Conservation (phyloP, 2,888 invertebrate species). For the Salpingus planirostris region DNA sequence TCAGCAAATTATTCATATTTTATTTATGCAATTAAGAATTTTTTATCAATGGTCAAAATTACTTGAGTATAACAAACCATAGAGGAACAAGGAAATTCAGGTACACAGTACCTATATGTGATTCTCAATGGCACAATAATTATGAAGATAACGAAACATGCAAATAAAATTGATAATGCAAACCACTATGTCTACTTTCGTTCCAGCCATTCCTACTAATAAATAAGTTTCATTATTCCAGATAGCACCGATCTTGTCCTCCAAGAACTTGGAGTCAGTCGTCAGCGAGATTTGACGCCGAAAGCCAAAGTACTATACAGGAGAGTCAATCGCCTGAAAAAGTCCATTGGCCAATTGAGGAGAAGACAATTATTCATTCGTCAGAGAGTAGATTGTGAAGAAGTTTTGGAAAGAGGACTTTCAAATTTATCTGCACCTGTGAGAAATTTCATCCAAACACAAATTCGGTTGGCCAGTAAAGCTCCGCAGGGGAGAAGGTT, state of each 20-base stretch:
- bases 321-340: not conserved
- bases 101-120: no score
- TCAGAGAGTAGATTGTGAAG: not conserved
- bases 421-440: not conserved
- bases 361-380: not conserved
- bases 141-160: no score
- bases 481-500: constrained; percentile 3
- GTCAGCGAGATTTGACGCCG: not conserved
- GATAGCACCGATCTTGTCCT: not conserved
- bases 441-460: constrained; percentile 1
- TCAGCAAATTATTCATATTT: no score
- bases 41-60: no score
- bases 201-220: no score
- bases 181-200: no score
- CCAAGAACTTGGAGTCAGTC: not conserved
- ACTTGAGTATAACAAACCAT: no score
- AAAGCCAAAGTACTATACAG: not conserved
- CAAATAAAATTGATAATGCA: no score
- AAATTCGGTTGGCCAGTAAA: not conserved
- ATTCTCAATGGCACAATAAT: no score
- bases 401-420: not conserved
- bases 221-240: no score
- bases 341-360: not conserved
- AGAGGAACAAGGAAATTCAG: no score
- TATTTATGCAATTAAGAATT: no score